A percentile compares a stretch with the other conserved stretches of the same genome.
Conservation (phyloP, 2,113 vertebrate genomes). For the Paramisgurnus dabryanus region DNA sequence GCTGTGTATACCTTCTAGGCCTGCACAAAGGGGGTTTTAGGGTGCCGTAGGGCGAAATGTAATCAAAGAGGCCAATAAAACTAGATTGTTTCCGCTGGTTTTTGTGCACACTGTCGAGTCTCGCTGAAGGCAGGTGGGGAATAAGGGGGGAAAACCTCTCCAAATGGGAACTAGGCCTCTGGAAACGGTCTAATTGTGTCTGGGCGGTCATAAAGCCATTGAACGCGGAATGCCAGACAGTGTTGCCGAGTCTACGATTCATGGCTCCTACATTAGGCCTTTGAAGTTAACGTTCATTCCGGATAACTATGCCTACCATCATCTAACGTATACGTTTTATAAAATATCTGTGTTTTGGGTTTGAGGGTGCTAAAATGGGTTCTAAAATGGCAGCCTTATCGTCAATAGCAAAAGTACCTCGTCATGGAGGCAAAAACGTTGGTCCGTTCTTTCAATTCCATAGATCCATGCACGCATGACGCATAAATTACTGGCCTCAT, state of each 20-base stretch:
- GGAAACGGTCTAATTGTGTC: conserved; percentile 84
- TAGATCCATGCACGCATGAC: not conserved
- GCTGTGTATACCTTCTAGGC: conserved; percentile 36
- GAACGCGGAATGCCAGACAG: conserved; percentile 87
- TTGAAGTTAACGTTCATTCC: conserved; percentile 86
- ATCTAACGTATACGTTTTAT: conserved; percentile 69
- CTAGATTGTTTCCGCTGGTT: conserved; percentile 89
- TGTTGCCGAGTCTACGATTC: conserved; percentile 83
- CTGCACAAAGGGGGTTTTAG: conserved; percentile 77
- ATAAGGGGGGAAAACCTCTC: conserved; percentile 80
- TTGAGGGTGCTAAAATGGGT: not conserved
- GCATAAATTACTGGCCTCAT: conserved; percentile 34
- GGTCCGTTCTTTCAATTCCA: not conserved
- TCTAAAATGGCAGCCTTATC: not conserved
- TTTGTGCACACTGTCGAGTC: conserved; percentile 82
- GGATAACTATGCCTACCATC: conserved; percentile 84
- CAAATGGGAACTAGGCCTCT: conserved; percentile 86
- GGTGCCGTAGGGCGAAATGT: conserved; percentile 74
- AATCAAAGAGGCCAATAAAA: conserved; percentile 85
- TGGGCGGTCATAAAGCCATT: conserved; percentile 96
- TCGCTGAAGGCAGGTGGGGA: conserved; percentile 85
- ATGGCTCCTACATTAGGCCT: conserved; percentile 82
- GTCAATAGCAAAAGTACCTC: not conserved
- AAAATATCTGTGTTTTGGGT: not conserved
- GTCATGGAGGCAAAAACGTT: not conserved